Conservation (phyloP, 2,797 vertebrate genomes). For the Phalloptychus januarius region DNA sequence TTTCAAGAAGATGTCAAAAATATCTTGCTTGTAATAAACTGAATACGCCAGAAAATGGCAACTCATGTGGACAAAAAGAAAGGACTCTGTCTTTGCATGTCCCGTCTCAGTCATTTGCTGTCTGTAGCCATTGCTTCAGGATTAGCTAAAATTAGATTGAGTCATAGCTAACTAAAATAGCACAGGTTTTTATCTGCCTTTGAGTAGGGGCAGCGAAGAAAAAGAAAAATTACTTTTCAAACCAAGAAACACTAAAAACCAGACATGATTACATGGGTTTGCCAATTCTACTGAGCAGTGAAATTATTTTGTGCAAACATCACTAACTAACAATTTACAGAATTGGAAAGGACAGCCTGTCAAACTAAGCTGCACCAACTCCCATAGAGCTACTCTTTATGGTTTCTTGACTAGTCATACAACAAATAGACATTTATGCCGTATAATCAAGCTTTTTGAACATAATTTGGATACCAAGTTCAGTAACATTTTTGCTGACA, state of each 20-base stretch:
- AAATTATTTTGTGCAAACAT: not conserved
- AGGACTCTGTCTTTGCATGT: not conserved
- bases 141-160: not conserved
- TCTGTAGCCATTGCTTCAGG: not conserved
- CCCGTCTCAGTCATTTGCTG: not conserved
- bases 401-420: not conserved
- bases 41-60: not conserved
- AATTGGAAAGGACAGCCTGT: not conserved
- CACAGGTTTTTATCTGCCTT: not conserved
- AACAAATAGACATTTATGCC: not conserved
- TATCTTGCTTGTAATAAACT: not conserved
- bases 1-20: not conserved
- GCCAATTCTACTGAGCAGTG: not conserved
- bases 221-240: not conserved
- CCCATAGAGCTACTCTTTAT: not conserved
- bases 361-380: not conserved
- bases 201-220: not conserved
- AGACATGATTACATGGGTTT: not conserved
- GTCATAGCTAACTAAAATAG: not conserved
- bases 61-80: not conserved
- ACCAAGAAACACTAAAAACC: not conserved
- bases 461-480: not conserved
- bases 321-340: not conserved
- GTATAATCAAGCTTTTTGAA: not conserved
- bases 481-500: not conserved